phyloP scores from a whole-genome alignment of 2,113 vertebrate genomes.

The Gambusia affinis region DNA sequence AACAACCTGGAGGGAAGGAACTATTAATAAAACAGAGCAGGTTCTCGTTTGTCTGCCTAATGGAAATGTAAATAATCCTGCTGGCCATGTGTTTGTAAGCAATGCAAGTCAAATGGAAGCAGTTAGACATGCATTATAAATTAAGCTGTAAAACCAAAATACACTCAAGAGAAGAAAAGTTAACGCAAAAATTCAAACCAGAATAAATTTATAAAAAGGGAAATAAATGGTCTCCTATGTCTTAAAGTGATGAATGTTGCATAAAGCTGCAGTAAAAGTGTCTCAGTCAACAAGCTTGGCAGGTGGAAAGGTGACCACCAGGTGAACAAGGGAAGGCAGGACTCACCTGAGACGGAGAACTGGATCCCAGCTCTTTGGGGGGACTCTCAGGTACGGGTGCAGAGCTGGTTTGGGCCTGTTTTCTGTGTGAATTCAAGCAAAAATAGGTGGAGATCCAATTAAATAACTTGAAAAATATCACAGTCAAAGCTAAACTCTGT shows the following conservation, averaged over 20 bases:
- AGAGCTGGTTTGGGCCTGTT: constrained; percentile 82
- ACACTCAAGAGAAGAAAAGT: constrained; percentile 5
- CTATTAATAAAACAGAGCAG: constrained; percentile 40
- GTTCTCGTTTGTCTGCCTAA: constrained; percentile 33
- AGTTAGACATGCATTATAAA: constrained; percentile 10
- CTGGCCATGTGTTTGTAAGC: not conserved
- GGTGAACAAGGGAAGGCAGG: not conserved
- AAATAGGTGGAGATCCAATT: not conserved
- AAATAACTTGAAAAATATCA: not conserved
- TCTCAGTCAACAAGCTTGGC: not conserved
- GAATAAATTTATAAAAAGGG: not conserved
- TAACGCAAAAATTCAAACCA: not conserved
- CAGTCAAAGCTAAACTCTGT: too few species aligned
- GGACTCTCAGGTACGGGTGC: constrained; percentile 82
- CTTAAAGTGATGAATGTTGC: not conserved
- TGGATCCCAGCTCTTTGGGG: constrained; percentile 83
- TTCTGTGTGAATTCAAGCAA: constrained; percentile 77
- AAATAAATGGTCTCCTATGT: too few species aligned
- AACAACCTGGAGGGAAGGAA: constrained; percentile 41
- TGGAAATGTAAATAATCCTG: constrained; percentile 44
- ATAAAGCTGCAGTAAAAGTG: not conserved
- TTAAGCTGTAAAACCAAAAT: constrained; percentile 5
- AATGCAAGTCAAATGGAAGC: constrained; percentile 15
- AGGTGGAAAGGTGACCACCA: not conserved
- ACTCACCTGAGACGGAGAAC: constrained; percentile 89